Percentiles rank a stretch among this genome's conserved stretches.
phyloP scores from a whole-genome alignment of 2,797 vertebrate genomes.

The Acipenser oxyrinchus region DNA sequence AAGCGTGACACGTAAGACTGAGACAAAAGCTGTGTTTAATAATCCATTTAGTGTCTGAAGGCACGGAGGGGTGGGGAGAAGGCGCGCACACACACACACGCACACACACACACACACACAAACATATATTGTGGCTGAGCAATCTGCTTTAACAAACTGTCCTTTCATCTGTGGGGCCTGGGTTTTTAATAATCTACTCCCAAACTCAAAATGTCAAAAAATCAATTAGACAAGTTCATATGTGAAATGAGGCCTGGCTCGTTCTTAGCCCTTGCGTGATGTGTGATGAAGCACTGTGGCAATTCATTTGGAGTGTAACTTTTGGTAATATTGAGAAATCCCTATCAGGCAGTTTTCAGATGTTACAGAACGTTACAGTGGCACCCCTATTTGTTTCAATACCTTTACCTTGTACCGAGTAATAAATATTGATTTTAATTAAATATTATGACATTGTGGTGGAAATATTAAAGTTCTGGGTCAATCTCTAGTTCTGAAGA shows the following conservation, averaged over 20 bases:
- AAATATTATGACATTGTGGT: too few species aligned
- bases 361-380: too few species aligned
- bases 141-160: conserved; percentile 1
- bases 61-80: not conserved
- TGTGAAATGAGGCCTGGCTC: not conserved
- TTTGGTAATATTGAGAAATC: too few species aligned
- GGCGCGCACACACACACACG: not conserved
- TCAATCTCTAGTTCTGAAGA: too few species aligned
- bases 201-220: not conserved
- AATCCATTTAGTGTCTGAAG: conserved; percentile 1
- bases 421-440: too few species aligned
- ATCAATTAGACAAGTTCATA: not conserved
- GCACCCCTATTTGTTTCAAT: too few species aligned
- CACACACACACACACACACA: not conserved
- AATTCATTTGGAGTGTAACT: conserved; percentile 55
- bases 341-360: too few species aligned
- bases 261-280: not conserved
- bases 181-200: not conserved
- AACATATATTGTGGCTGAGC: not conserved
- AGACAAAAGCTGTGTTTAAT: conserved; percentile 4
- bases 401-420: too few species aligned
- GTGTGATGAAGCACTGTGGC: conserved; percentile 5
- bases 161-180: not conserved
- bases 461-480: too few species aligned
- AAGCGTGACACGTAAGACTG: not conserved